Evolutionary conservation across 2,888 invertebrate genomes (phyloP), one percentile per base, ranked within the genome.

Genomic region (Brenthis daphne): DNA sequence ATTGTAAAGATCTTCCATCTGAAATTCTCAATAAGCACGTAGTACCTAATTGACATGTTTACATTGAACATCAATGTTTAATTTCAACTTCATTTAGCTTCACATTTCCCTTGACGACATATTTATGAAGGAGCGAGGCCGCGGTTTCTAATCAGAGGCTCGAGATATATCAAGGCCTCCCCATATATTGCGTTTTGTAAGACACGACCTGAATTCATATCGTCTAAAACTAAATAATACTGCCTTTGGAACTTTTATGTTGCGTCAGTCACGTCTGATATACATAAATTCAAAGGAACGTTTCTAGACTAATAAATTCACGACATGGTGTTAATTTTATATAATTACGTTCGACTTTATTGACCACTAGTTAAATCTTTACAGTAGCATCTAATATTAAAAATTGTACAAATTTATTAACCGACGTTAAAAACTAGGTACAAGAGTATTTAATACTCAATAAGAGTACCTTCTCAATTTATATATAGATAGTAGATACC

Each of bases 191-290:
- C 79, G 77, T 72, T 74, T 74, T 71, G 76, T 75, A 71, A 69
- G 71, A 74, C 78, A 75, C 70, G 75, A 71, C 68, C 76, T 82
- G 82, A 81, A 81, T 82, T 81, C 77, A 79, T 77, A 80, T 78
- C 68, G 71, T 64, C 72, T 67, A 67, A 69, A 74, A 73, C 75
- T 77, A 77, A 77, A 77, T 77, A 76, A 75, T 73, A 73, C 73
- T 71, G 73, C 77, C 76, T 75, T 74, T 70, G 72, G 73, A 77
- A 77, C 73, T 77, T 80, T 81, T 80, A 81, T 78, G 76, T 74
- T 69, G 68, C 75, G 76, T 77, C 75, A 80, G 83, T 83, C 87
- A 87, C 85, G 86, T 86, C 74, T 74, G 73, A 74, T 82, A 83
- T 29, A 29, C 5, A 29, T 83, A 83, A 82, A 83, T 77, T 78